A percentile compares a stretch with the other conserved stretches of the same genome.
Evolutionary conservation across 2,888 invertebrate genomes (phyloP).

Genomic region (Phymatocera aterrima): DNA sequence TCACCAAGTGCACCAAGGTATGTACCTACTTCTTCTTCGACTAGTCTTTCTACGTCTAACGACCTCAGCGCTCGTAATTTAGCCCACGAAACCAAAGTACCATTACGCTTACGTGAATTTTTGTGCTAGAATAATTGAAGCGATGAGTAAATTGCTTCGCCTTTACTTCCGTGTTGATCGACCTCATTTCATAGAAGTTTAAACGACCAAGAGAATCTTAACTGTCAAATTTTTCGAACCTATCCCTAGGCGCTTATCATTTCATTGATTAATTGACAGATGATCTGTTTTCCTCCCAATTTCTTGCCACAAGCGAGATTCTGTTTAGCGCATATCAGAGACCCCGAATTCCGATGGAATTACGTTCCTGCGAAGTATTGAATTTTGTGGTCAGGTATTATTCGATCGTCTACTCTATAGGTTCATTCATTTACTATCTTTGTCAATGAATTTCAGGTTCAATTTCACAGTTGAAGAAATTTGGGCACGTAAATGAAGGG

Average conservation of each 20-base stretch:
- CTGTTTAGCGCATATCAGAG: too few species aligned
- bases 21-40: slow-evolving; percentile 8
- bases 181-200: not conserved
- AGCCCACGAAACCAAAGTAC: slow-evolving; percentile 4
- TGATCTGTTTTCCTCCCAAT: too few species aligned
- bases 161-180: not conserved
- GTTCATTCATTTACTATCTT: not conserved
- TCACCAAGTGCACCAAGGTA: slow-evolving; percentile 3
- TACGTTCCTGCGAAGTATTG: too few species aligned
- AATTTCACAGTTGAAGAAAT: too few species aligned
- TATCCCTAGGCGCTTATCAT: too few species aligned
- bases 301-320: too few species aligned
- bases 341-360: too few species aligned
- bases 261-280: not conserved
- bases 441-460: too few species aligned
- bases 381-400: too few species aligned
- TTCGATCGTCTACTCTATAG: too few species aligned
- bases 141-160: not conserved
- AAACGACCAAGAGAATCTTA: not conserved
- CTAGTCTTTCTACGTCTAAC: slow-evolving; percentile 16
- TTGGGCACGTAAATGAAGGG: not conserved
- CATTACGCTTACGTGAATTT: not conserved
- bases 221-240: not conserved
- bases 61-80: slow-evolving; percentile 7
- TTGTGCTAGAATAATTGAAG: not conserved